phyloP scores from a whole-genome alignment of 2,113 vertebrate species.

The Gobio gobio region DNA sequence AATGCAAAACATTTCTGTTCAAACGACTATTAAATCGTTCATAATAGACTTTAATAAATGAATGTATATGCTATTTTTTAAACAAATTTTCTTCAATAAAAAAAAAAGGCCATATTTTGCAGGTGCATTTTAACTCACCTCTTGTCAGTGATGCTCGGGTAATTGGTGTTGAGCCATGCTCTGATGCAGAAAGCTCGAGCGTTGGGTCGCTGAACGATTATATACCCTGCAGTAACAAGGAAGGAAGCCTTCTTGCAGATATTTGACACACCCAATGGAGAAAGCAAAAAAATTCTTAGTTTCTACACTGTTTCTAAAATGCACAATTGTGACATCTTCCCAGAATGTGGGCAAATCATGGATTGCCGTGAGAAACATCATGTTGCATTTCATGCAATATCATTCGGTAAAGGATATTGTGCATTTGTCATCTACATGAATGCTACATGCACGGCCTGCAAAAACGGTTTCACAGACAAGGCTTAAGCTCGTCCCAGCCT shows the following conservation, averaged over 20 bases:
- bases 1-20: neutral
- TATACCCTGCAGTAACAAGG: slow-evolving; percentile 31
- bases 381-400: neutral
- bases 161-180: slow-evolving; percentile 45
- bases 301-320: slow-evolving; percentile 32
- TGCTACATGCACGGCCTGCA: neutral
- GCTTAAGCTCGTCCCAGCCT: no score
- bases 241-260: slow-evolving; percentile 47
- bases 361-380: neutral
- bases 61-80: neutral
- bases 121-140: slow-evolving; percentile 36
- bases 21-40: neutral
- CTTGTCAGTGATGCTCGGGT: slow-evolving; percentile 44
- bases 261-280: slow-evolving; percentile 55
- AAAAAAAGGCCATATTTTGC: neutral
- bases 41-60: neutral
- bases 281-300: slow-evolving; percentile 37
- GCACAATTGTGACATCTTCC: slow-evolving; percentile 42
- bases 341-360: neutral
- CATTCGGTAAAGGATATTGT: neutral
- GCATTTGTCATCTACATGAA: neutral
- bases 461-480: neutral
- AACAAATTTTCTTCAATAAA: neutral
- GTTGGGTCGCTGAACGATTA: neutral
- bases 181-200: slow-evolving; percentile 22